phyloP scores from a whole-genome alignment of 1,140 invertebrate species.

The Drosophila novamexicana region DNA sequence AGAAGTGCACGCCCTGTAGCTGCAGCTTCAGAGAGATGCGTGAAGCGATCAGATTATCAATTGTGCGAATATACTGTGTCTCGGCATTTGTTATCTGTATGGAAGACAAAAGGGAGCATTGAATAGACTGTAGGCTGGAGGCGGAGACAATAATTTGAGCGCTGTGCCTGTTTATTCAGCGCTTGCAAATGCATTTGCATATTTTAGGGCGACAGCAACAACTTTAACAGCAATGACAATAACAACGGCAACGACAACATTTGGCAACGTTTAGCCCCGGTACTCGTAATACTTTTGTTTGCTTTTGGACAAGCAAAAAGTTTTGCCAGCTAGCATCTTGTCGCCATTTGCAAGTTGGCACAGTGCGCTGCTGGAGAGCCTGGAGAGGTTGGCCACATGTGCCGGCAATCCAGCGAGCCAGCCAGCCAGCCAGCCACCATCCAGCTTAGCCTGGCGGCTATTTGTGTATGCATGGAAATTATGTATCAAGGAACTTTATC shows the following conservation, averaged over 20 bases:
- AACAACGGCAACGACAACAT: slow-evolving; percentile 44
- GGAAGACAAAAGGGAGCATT: slow-evolving; percentile 5
- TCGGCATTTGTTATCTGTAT: slow-evolving; percentile 68
- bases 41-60: slow-evolving; percentile 80
- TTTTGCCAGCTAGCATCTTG: slow-evolving; percentile 80
- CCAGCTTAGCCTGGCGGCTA: slow-evolving; percentile 39
- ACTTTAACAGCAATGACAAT: slow-evolving; percentile 3
- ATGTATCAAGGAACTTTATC: slow-evolving; percentile 83
- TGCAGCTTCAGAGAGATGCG: slow-evolving; percentile 81
- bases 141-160: slow-evolving; percentile 51
- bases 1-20: slow-evolving; percentile 78
- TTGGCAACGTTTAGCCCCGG: slow-evolving; percentile 73
- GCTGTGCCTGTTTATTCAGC: slow-evolving; percentile 64
- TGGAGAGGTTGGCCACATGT: slow-evolving; percentile 52
- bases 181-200: slow-evolving; percentile 76
- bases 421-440: slow-evolving; percentile 7
- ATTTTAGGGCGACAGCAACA: slow-evolving; percentile 57
- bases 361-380: slow-evolving; percentile 24
- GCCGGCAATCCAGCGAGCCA: slow-evolving; percentile 14
- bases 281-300: slow-evolving; percentile 71
- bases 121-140: slow-evolving; percentile 1
- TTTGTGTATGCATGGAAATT: slow-evolving; percentile 77
- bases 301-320: slow-evolving; percentile 61
- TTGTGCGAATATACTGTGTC: slow-evolving; percentile 74
- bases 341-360: slow-evolving; percentile 80